These are phyloP conservation scores for Sminthurinus aureus DNA, from an alignment of 2,888 invertebrate genomes.

Conservation along the genomic window DNA sequence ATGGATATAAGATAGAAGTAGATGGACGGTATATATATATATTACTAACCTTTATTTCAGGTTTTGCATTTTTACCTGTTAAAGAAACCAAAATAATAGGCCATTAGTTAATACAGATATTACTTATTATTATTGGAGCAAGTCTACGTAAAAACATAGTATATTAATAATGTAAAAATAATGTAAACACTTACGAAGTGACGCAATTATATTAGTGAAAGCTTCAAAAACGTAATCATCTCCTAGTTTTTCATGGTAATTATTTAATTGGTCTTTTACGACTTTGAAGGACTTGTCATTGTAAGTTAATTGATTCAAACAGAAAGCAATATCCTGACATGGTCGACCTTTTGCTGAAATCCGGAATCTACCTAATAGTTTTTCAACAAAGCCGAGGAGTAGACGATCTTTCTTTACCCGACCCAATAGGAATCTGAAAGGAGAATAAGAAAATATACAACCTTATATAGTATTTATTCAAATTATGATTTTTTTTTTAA, in stretches of 20 bases:
- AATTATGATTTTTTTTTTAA: too few relatives aligned
- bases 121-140: too few relatives aligned
- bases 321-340: conserved; percentile 54
- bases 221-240: conserved; percentile 49
- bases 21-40: not conserved
- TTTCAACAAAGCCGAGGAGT: conserved; percentile 52
- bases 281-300: conserved; percentile 56
- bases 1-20: not conserved
- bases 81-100: too few relatives aligned
- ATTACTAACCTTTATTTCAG: conserved; percentile 49
- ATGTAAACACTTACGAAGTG: too few relatives aligned
- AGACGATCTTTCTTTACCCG: conserved; percentile 56
- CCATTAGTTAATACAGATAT: too few relatives aligned
- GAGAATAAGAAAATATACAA: not conserved
- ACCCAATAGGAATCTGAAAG: conserved; percentile 46
- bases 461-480: too few relatives aligned
- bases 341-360: conserved; percentile 43
- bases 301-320: conserved; percentile 51
- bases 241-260: conserved; percentile 52
- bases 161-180: too few relatives aligned
- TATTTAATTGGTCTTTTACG: conserved; percentile 47
- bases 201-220: conserved; percentile 46
- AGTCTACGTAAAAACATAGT: too few relatives aligned
- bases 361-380: conserved; percentile 51
- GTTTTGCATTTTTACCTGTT: conserved; percentile 49